Conservation (phyloP, 2,888 invertebrate genomes). For the Plemyria rubiginata region DNA sequence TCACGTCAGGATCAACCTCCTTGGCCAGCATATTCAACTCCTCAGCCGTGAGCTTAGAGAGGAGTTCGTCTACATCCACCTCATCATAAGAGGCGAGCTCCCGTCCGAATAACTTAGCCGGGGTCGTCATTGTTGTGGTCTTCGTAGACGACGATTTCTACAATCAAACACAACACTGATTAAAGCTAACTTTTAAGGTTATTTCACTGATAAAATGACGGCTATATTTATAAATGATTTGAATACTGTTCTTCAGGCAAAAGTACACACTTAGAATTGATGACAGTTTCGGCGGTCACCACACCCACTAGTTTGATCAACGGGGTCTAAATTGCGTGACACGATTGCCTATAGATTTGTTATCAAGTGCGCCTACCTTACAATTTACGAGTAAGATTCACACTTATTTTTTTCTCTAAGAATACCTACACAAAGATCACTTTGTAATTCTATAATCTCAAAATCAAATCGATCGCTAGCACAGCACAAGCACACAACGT, state of each 20-base stretch:
- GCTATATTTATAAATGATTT: background rate
- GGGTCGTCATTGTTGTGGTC: constrained; percentile 95
- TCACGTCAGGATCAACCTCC: constrained; percentile 99
- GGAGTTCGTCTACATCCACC: constrained; percentile 97
- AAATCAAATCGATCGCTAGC: too few relatives aligned
- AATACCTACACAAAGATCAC: background rate
- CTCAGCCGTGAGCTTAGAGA: constrained; percentile 96
- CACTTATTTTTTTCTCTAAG: background rate
- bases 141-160: constrained; percentile 96
- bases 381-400: constrained; percentile 28
- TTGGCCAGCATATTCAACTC: constrained; percentile 98
- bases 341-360: background rate
- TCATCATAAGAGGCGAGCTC: constrained; percentile 96
- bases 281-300: constrained; percentile 64
- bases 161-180: constrained; percentile 65
- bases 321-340: background rate
- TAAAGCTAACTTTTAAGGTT: constrained; percentile 39
- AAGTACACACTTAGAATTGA: constrained; percentile 46
- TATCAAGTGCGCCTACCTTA: constrained; percentile 46
- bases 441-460: too few relatives aligned
- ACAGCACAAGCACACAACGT: too few relatives aligned
- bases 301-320: constrained; percentile 68
- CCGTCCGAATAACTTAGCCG: constrained; percentile 95
- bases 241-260: background rate
- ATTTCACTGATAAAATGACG: constrained; percentile 16